phyloP scores from a whole-genome alignment of 2,113 vertebrate species.

The Gnathonemus longibarbis region DNA sequence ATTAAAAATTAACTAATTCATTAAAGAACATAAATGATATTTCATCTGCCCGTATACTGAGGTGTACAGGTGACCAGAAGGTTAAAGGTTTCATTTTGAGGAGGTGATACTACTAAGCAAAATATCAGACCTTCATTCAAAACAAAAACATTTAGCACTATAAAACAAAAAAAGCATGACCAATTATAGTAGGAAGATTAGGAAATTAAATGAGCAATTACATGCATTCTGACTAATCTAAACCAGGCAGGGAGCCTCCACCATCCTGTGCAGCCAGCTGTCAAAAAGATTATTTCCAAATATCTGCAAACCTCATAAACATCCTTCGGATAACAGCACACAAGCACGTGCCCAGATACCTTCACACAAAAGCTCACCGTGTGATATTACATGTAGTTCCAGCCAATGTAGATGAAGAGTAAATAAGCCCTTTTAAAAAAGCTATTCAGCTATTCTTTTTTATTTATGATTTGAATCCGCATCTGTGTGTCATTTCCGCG shows the following conservation, averaged over 20 bases:
- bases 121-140: background rate
- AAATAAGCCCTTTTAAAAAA: background rate
- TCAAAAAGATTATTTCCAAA: constrained; percentile 3
- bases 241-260: background rate
- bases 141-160: background rate
- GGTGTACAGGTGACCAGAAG: background rate
- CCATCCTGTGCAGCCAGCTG: background rate
- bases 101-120: background rate
- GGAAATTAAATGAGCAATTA: background rate
- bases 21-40: background rate
- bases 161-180: background rate
- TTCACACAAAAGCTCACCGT: background rate
- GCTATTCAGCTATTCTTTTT: background rate
- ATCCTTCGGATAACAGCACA: background rate
- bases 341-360: background rate
- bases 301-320: background rate
- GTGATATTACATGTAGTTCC: background rate
- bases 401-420: background rate
- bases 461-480: background rate
- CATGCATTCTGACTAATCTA: background rate
- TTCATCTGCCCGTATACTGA: background rate
- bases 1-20: background rate
- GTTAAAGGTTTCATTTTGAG: background rate
- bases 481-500: background rate
- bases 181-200: background rate